Percentiles rank a stretch among this genome's conserved stretches.
Conservation (phyloP, 2,113 vertebrate genomes). For the Myrmophylax atrothorax region DNA sequence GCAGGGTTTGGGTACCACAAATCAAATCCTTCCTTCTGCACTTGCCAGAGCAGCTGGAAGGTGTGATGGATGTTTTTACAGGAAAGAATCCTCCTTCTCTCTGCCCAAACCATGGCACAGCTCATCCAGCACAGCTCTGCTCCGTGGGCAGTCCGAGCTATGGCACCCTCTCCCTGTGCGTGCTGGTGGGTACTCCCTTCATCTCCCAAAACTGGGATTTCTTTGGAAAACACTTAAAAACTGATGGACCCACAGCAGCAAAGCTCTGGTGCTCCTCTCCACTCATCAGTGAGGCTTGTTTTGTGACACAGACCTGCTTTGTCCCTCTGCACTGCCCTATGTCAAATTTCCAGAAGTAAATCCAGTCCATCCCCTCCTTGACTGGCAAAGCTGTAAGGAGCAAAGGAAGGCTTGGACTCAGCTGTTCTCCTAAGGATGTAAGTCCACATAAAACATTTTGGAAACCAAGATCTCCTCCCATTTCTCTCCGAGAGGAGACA, state of each 20-base stretch:
- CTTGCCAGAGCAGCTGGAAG: not conserved
- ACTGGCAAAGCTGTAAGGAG: not conserved
- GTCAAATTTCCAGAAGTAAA: not conserved
- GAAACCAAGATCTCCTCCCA: not conserved
- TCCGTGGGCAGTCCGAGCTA: fast-evolving
- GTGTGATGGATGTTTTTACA: not conserved
- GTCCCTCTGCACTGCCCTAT: not conserved
- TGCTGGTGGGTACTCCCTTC: not conserved
- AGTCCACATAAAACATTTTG: not conserved
- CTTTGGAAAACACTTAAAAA: not conserved
- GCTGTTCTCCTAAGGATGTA: not conserved
- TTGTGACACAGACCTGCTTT: not conserved
- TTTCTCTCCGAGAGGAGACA: not conserved
- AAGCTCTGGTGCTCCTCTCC: not conserved
- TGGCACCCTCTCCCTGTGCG: fast-evolving
- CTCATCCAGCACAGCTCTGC: not conserved
- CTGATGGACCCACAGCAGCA: not conserved
- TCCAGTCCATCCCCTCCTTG: fast-evolving
- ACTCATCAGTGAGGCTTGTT: not conserved
- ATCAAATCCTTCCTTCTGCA: not conserved
- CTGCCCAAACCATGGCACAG: not conserved
- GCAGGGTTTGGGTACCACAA: not conserved
- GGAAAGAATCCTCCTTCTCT: not conserved
- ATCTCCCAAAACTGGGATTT: not conserved
- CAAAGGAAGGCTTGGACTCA: not conserved